Conservation (phyloP, 2,888 invertebrate genomes). For the Ichneumon xanthorius region DNA sequence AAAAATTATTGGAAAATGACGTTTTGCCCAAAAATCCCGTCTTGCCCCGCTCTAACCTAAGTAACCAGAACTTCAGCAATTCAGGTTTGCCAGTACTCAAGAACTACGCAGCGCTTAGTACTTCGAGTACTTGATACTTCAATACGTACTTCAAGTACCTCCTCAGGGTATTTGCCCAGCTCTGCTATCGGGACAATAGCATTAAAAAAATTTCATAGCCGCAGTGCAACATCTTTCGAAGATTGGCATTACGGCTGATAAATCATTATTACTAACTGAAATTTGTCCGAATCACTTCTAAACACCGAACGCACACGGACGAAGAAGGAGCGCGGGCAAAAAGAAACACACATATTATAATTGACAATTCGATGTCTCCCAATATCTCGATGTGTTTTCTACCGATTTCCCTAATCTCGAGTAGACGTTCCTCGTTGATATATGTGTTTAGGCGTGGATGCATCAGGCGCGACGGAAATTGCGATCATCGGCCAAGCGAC, state of each 20-base stretch:
- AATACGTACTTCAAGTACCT: too few species aligned
- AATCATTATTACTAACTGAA: background rate
- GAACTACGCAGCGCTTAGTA: too few species aligned
- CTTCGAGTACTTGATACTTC: too few species aligned
- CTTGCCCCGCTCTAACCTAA: too few species aligned
- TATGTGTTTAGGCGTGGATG: conserved; percentile 95
- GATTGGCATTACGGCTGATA: background rate
- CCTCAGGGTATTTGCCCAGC: too few species aligned
- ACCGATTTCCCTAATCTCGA: conserved; percentile 83
- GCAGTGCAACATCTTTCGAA: background rate
- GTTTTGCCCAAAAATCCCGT: too few species aligned
- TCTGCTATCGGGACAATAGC: background rate
- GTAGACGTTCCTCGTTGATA: conserved; percentile 92
- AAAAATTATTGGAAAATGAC: too few species aligned
- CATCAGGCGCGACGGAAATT: conserved; percentile 92
- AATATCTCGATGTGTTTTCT: conserved; percentile 75
- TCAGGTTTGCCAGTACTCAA: too few species aligned
- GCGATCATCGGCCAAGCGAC: conserved; percentile 93
- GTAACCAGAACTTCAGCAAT: too few species aligned
- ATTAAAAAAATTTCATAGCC: too few species aligned
- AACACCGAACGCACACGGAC: background rate
- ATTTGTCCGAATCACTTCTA: background rate
- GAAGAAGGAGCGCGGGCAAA: background rate
- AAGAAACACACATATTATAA: background rate
- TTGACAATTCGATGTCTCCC: conserved; percentile 54